phyloP scores from a whole-genome alignment of 2,797 vertebrate genomes.

The Pipistrellus nathusii region DNA sequence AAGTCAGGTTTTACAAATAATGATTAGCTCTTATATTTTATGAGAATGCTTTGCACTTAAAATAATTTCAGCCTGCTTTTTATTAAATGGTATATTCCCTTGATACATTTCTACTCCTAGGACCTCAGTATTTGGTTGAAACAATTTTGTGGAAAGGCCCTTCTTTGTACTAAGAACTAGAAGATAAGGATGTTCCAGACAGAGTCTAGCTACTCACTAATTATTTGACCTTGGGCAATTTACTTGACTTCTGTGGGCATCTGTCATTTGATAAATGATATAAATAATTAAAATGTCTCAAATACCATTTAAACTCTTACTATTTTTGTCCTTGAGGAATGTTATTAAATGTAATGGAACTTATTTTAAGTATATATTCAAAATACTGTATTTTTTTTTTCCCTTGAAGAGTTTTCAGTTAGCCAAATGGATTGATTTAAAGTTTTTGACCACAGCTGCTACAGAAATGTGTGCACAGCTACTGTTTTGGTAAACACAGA shows the following conservation, averaged over 20 bases:
- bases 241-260: not conserved
- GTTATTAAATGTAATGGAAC: slow-evolving; percentile 54
- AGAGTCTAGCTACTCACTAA: not conserved
- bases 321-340: slow-evolving; percentile 39
- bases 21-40: slow-evolving; percentile 35
- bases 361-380: slow-evolving; percentile 66
- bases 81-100: slow-evolving; percentile 22
- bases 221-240: slow-evolving; percentile 13
- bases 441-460: slow-evolving; percentile 82
- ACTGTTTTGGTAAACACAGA: slow-evolving; percentile 86
- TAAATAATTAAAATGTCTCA: slow-evolving; percentile 51
- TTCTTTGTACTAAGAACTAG: not conserved
- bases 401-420: slow-evolving; percentile 65
- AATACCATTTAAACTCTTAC: slow-evolving; percentile 37
- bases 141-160: slow-evolving; percentile 31
- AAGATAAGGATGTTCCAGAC: slow-evolving; percentile 11
- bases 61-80: slow-evolving; percentile 15
- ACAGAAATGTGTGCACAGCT: slow-evolving; percentile 83
- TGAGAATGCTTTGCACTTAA: slow-evolving; percentile 40
- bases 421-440: slow-evolving; percentile 78
- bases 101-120: not conserved
- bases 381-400: slow-evolving; percentile 59
- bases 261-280: slow-evolving; percentile 62
- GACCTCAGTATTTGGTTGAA: not conserved
- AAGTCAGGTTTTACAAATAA: slow-evolving; percentile 44